Base-by-base conservation (phyloP, 2,888 invertebrate species). In the Mechanitis messenoides region DNA sequence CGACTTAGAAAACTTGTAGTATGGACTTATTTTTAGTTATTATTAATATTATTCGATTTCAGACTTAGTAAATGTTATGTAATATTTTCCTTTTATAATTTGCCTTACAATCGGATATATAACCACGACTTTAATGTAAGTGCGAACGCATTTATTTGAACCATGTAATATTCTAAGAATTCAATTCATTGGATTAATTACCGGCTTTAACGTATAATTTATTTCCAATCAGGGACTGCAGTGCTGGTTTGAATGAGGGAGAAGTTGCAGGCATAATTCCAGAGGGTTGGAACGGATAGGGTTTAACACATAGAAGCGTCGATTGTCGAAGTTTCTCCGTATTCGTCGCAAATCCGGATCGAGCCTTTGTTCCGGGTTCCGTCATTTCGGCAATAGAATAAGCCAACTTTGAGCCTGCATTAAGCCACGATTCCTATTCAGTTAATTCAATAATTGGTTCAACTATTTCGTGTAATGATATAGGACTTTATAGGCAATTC, bases 181-280 rank as follows among this genome's bases (percentile, higher is more conserved):
- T 61, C 65, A 59, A 59, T 65, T 57, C 60, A 62, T 65, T 60
- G 59, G 60, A 62, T 63, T 62, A 68, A 68, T 68, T 62, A 68
- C 55, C 59, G 57, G 59, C 58, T 42, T 61, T 58, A 63, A 62
- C 68, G 65, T 59, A 65, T 68, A 67, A 71, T 69, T 71, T 71
- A 71, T 69, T 69, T 71, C 67, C 68, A 67, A 68, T 69, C 66
- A 69, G 68, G 69, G 66, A 53, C 59, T 66, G 66, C 62, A 63
- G 64, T 57, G 64, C 61, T 65, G 54, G 55, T 53, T 62, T 64
- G 66, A 65, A 66, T 62, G 65, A 65, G 61, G 62, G 61, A 45
- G 60, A 60, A 67, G 60, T 65, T 66, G 63, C 56, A 50, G 60
- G 54, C 61, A 66, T 62, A 63, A 68, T 61, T 58, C 63, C 62